These are phyloP conservation scores for Phylloscopus trochiloides DNA, from an alignment of 2,113 vertebrate species.

Conservation along the genomic window DNA sequence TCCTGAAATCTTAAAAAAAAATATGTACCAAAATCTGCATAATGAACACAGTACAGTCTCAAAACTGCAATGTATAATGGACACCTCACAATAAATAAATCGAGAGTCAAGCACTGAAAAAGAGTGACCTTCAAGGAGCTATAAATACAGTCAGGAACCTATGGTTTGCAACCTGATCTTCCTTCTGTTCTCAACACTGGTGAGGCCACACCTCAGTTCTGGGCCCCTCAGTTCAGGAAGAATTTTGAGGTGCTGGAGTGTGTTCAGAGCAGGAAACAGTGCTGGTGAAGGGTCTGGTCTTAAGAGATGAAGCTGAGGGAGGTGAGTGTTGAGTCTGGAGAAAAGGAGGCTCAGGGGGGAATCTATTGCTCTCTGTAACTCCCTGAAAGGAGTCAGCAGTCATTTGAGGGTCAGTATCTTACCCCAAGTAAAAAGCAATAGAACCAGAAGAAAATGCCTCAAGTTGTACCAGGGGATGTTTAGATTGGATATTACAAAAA, in stretches of 20 bases:
- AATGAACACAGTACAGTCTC: not conserved
- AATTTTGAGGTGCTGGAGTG: not conserved
- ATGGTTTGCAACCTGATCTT: not conserved
- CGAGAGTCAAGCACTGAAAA: not conserved
- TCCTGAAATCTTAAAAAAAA: not conserved
- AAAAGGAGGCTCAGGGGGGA: not conserved
- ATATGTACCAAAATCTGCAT: not conserved
- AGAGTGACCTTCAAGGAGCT: not conserved
- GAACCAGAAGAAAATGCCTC: not conserved
- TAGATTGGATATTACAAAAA: not conserved
- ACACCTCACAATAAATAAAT: not conserved
- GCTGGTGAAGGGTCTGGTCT: not conserved
- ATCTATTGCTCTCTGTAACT: not conserved
- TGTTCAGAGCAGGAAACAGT: not conserved
- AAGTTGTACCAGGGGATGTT: not conserved
- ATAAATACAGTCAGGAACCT: not conserved
- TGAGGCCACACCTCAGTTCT: not conserved
- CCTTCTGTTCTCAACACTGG: not conserved
- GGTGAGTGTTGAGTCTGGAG: not conserved
- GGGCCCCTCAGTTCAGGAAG: not conserved
- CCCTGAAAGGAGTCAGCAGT: not conserved
- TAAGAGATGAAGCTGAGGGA: not conserved
- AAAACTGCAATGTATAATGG: not conserved
- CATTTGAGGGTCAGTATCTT: not conserved
- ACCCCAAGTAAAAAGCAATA: not conserved